These are phyloP conservation scores for Lypha dubia DNA, from an alignment of 2,888 invertebrate genomes.

Conservation along the genomic window DNA sequence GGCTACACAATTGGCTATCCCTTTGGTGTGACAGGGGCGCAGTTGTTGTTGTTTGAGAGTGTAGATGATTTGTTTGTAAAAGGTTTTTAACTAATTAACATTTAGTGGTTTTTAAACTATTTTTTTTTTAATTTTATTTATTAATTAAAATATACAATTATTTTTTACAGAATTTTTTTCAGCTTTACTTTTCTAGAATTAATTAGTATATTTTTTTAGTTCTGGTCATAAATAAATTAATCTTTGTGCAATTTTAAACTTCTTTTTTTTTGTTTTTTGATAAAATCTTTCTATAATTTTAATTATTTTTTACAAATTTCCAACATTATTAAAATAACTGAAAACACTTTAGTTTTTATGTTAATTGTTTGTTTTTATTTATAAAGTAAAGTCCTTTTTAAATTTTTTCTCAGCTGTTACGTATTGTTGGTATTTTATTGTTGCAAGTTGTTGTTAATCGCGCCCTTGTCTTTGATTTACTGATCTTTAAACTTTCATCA, in stretches of 20 bases:
- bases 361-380: background rate
- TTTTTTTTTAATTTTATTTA: slow-evolving; percentile 46
- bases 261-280: slow-evolving; percentile 16
- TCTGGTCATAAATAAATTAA: slow-evolving; percentile 57
- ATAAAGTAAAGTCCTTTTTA: background rate
- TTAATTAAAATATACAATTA: slow-evolving; percentile 56
- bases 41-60: background rate
- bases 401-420: background rate
- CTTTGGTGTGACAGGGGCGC: too few species aligned
- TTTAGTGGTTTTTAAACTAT: slow-evolving; percentile 77
- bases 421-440: slow-evolving; percentile 31
- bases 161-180: slow-evolving; percentile 28
- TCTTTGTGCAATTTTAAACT: slow-evolving; percentile 39
- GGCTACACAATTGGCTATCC: background rate
- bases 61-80: slow-evolving; percentile 24
- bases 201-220: slow-evolving; percentile 51
- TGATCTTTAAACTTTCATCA: slow-evolving; percentile 75
- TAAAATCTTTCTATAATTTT: slow-evolving; percentile 37
- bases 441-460: slow-evolving; percentile 74
- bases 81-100: slow-evolving; percentile 80
- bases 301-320: slow-evolving; percentile 30
- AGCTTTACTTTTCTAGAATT: slow-evolving; percentile 44
- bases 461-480: slow-evolving; percentile 78
- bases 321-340: background rate
- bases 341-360: background rate